Evolutionary conservation across 2,113 vertebrate genomes (phyloP), one percentile per base, ranked within the genome.

Genomic region (Crypturellus undulatus): DNA sequence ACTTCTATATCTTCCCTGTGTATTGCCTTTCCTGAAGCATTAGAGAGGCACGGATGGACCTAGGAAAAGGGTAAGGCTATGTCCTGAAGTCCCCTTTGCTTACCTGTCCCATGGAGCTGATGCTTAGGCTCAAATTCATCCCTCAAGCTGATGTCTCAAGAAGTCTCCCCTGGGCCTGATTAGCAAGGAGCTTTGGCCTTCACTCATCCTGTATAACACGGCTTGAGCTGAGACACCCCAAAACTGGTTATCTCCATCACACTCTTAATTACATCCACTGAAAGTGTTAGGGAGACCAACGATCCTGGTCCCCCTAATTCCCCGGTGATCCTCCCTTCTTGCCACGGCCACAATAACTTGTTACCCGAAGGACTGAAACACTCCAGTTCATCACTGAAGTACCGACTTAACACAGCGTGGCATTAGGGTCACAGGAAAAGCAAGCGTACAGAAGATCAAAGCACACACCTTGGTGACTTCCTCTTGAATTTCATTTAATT

Each of bases 91-190:
- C 9, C 2, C 15, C 56, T 84, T 62, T 34, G 79, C 47, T 62
- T 86, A 52, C 51, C 76, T n/a, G 10, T 20, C 32, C 0, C 0
- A 36, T 20, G 12, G 52, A 62, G 65, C 2, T 2, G 17, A 77
- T 84, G 65, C 32, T 78, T 15, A 51, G 15, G 43, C 19, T 76
- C 22, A 58, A 62, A 81, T 47, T 79, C 64, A 90, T 59, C 60
- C 51, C 45, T 18, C 13, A 56, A 92, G 12, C 25, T 24, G 22
- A 34, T 3, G 9, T 18, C 62, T 42, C 75, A 87, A 49, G 30
- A 62, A 60, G 60, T 62, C 34, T 88, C 25, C 42, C 21, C 25
- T 7, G 2, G 45, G 43, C 32, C 73, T 69, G 49, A 51, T 26
- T 16, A 90, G 22, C 63, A 64, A 75, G 75, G 3, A 83, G 59